Evolutionary conservation across 2,888 invertebrate species (phyloP).

Genomic region (Arctia plantaginis): DNA sequence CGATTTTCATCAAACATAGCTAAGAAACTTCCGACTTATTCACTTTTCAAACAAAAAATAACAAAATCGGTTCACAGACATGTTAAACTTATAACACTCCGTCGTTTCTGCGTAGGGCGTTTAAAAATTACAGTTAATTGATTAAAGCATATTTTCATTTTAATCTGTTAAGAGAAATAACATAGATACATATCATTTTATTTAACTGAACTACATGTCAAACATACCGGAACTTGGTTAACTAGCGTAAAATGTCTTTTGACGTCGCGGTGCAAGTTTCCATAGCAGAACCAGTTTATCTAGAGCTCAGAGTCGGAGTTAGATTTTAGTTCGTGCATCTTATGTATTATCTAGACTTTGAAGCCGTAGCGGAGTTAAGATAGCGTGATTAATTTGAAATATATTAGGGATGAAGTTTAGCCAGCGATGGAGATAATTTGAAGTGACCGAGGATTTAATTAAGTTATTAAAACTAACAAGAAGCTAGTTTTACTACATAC

Average conservation of each 20-base stretch:
- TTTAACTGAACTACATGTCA: not conserved
- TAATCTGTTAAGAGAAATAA: not conserved
- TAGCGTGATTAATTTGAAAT: slow-evolving; percentile 6
- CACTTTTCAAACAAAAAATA: too few species aligned
- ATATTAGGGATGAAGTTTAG: not conserved
- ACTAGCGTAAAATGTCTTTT: slow-evolving; percentile 18
- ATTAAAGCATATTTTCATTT: not conserved
- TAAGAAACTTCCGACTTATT: too few species aligned
- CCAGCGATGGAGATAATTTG: not conserved
- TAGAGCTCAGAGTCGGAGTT: slow-evolving; percentile 9
- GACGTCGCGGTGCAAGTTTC: slow-evolving; percentile 10
- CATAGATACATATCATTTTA: not conserved
- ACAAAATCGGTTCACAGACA: too few species aligned
- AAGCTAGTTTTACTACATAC: not conserved
- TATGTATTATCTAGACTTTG: slow-evolving; percentile 12
- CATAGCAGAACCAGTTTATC: slow-evolving; percentile 11
- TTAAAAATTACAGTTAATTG: not conserved
- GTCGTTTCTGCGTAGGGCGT: too few species aligned
- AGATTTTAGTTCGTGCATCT: slow-evolving; percentile 17
- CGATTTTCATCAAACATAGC: too few species aligned
- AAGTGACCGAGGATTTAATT: not conserved
- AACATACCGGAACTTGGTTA: not conserved
- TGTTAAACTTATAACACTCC: too few species aligned
- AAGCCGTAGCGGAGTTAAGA: slow-evolving; percentile 4
- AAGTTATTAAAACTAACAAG: not conserved